Conservation (phyloP, 2,113 vertebrate genomes). For the Panthera uncia region DNA sequence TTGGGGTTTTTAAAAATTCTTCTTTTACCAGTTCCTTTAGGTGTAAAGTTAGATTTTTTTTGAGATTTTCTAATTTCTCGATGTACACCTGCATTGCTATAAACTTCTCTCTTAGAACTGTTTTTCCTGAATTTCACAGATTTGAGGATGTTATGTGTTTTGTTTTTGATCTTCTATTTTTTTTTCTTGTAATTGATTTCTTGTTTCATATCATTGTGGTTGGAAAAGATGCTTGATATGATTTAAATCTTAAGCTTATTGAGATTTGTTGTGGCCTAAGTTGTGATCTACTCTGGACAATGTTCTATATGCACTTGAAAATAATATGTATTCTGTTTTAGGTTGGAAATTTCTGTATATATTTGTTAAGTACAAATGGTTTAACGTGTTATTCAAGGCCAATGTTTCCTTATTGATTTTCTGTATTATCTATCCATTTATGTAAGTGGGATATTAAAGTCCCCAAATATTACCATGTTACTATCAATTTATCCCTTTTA, state of each 20-base stretch:
- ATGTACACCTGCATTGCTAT: not conserved
- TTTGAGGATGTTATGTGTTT: not conserved
- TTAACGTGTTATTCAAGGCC: not conserved
- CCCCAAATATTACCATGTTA: not conserved
- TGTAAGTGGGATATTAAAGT: not conserved
- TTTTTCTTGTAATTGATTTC: not conserved
- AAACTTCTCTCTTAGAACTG: not conserved
- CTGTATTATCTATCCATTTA: not conserved
- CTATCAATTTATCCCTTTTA: not conserved
- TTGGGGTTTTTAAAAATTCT: not conserved
- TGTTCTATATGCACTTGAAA: not conserved
- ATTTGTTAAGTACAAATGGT: not conserved
- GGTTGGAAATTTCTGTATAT: not conserved
- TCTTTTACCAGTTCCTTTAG: not conserved
- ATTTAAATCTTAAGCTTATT: not conserved
- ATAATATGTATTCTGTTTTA: not conserved
- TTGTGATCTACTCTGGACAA: not conserved
- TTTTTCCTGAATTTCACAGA: not conserved
- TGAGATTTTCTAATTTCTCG: not conserved
- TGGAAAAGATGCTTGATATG: not conserved
- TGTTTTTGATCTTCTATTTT: not conserved
- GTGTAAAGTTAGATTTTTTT: not conserved
- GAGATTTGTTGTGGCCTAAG: not conserved
- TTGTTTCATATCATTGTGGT: not conserved
- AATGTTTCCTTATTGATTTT: not conserved